phyloP scores from a whole-genome alignment of 2,113 vertebrate species.

The Numida meleagris region DNA sequence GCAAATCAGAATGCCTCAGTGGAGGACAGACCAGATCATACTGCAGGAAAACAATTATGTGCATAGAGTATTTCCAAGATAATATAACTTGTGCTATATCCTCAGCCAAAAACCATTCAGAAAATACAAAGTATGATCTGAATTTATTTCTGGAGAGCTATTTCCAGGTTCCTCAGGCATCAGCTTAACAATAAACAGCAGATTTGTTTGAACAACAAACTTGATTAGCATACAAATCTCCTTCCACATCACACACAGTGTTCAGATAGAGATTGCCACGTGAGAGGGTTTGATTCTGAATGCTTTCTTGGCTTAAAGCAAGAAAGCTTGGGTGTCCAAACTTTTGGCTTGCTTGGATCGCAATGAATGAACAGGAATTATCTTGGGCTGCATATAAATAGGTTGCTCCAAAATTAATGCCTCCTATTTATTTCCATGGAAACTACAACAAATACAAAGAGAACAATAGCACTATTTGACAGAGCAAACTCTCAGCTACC shows the following conservation, averaged over 20 bases:
- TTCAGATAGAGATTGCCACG: background rate
- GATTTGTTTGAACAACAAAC: background rate
- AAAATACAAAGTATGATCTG: background rate
- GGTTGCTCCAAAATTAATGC: too few relatives aligned
- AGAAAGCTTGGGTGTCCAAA: too few relatives aligned
- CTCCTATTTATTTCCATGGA: too few relatives aligned
- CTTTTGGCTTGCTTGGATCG: too few relatives aligned
- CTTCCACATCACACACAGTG: background rate
- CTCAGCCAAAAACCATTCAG: background rate
- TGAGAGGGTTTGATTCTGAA: background rate
- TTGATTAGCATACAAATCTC: background rate
- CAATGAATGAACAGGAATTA: too few relatives aligned
- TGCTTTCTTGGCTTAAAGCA: background rate
- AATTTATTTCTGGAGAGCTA: background rate
- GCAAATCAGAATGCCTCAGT: background rate
- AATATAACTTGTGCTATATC: background rate
- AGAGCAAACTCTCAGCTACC: too few relatives aligned
- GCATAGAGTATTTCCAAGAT: background rate
- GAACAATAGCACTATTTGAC: too few relatives aligned
- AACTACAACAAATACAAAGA: too few relatives aligned
- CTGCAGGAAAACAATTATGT: background rate
- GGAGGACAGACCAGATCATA: background rate
- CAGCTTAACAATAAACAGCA: background rate
- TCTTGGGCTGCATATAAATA: too few relatives aligned
- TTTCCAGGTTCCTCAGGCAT: background rate